A percentile compares a stretch with the other conserved stretches of the same genome.
Evolutionary conservation across 2,113 vertebrate genomes (phyloP).

Genomic region (Notechis scutatus): DNA sequence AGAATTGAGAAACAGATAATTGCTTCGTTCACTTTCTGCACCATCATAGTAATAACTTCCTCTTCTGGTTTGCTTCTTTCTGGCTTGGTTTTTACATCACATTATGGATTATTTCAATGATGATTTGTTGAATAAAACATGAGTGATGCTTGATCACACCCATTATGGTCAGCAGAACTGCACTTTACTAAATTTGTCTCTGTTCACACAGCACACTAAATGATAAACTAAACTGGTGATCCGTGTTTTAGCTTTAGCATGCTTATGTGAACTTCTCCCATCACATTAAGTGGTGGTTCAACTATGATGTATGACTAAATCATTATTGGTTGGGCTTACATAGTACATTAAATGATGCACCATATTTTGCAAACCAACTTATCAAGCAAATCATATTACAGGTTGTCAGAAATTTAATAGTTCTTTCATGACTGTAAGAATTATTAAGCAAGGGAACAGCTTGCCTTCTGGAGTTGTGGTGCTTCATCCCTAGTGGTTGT

Average conservation of each 20-base stretch:
- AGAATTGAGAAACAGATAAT: neutral
- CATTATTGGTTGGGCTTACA: neutral
- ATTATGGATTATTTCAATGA: neutral
- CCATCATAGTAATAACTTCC: neutral
- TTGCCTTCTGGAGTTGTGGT: neutral
- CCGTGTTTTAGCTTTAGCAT: neutral
- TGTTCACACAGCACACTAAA: neutral
- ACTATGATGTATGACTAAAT: neutral
- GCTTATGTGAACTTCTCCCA: neutral
- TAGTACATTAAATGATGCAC: neutral
- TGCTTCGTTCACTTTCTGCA: neutral
- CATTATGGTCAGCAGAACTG: neutral
- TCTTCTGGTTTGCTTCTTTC: neutral
- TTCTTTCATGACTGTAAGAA: neutral
- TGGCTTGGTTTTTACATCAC: neutral
- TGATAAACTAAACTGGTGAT: neutral
- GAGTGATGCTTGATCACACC: neutral
- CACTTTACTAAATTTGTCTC: neutral
- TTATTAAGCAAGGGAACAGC: neutral
- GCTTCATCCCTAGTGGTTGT: neutral
- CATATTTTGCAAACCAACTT: neutral
- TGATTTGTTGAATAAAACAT: neutral
- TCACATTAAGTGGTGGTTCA: neutral
- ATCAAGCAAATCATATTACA: neutral
- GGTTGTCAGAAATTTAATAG: neutral